phyloP scores from a whole-genome alignment of 2,797 vertebrate genomes.

The Choloepus didactylus region DNA sequence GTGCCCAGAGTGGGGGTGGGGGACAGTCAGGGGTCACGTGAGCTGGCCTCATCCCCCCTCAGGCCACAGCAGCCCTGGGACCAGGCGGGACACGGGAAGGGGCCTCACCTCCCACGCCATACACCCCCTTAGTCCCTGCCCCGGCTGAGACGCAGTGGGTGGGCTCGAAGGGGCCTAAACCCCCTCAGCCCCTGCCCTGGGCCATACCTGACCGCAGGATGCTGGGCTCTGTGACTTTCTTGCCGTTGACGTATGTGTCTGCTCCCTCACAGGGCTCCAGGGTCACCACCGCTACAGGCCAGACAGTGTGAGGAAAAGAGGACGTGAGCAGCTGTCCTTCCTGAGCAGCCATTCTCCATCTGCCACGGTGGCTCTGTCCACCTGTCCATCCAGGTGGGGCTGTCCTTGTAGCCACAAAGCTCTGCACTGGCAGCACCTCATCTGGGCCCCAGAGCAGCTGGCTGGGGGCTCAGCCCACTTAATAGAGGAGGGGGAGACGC shows the following conservation, averaged over 20 bases:
- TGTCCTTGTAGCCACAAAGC: background rate
- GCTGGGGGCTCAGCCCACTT: fast-evolving
- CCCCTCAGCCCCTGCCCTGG: fast-evolving
- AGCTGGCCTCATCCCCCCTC: too few species aligned
- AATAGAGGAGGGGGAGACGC: background rate
- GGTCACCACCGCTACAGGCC: slow-evolving; percentile 90
- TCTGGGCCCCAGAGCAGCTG: background rate
- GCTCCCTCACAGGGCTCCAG: slow-evolving; percentile 97
- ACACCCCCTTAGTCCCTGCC: too few species aligned
- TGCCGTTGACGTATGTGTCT: slow-evolving; percentile 98
- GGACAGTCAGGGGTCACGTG: too few species aligned
- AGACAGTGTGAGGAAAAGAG: background rate
- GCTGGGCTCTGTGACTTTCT: slow-evolving; percentile 95
- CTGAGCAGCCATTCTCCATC: background rate
- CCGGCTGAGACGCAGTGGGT: background rate
- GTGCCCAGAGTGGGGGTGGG: too few species aligned
- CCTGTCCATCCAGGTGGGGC: background rate
- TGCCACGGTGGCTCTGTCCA: too few species aligned
- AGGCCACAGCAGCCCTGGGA: too few species aligned
- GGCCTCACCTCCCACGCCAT: too few species aligned
- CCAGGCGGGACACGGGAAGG: too few species aligned
- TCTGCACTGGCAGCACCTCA: fast-evolving
- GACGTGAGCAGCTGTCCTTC: background rate
- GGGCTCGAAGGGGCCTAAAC: too few species aligned
- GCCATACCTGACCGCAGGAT: slow-evolving; percentile 95